A percentile compares a stretch with the other conserved stretches of the same genome.
Conservation (phyloP, 2,888 invertebrate species). For the Latrodectus hesperus region DNA sequence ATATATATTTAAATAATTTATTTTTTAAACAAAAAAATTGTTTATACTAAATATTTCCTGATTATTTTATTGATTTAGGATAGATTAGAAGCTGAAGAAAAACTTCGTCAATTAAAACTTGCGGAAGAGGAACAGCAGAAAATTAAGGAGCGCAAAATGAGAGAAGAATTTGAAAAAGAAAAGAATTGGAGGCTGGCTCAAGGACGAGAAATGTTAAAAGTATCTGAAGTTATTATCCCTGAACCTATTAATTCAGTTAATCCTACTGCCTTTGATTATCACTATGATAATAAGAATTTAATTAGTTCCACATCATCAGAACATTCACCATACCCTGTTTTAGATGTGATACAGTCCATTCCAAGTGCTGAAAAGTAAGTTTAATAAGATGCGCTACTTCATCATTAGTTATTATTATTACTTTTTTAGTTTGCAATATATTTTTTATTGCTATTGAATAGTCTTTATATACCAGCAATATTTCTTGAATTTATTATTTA, state of each 20-base stretch:
- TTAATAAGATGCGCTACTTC: too few relatives aligned
- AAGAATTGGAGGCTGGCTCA: slow-evolving; percentile 61
- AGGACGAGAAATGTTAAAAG: slow-evolving; percentile 48
- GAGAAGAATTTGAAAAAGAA: slow-evolving; percentile 57
- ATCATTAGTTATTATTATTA: too few relatives aligned
- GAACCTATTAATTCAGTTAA: slow-evolving; percentile 11
- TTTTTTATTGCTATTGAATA: too few relatives aligned
- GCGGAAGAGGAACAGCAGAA: slow-evolving; percentile 72
- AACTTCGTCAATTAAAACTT: slow-evolving; percentile 72
- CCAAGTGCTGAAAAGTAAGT: slow-evolving; percentile 45
- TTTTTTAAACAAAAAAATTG: too few relatives aligned
- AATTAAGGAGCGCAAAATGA: slow-evolving; percentile 37
- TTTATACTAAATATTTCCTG: too few relatives aligned
- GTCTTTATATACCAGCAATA: too few relatives aligned
- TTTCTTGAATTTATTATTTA: too few relatives aligned
- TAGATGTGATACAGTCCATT: slow-evolving; percentile 24
- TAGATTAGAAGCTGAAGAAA: slow-evolving; percentile 73
- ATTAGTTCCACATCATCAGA: slow-evolving; percentile 20
- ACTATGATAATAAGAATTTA: slow-evolving; percentile 9
- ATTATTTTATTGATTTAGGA: slow-evolving; percentile 44
- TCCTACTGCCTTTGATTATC: slow-evolving; percentile 6
- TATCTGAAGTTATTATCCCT: slow-evolving; percentile 11
- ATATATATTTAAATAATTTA: too few relatives aligned
- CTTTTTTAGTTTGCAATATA: too few relatives aligned
- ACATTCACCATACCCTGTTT: slow-evolving; percentile 34